A percentile compares a stretch with the other conserved stretches of the same genome.
These are phyloP conservation scores for Parauchenoglanis ngamensis DNA, from an alignment of 2,797 vertebrate species.

Conservation along the genomic window DNA sequence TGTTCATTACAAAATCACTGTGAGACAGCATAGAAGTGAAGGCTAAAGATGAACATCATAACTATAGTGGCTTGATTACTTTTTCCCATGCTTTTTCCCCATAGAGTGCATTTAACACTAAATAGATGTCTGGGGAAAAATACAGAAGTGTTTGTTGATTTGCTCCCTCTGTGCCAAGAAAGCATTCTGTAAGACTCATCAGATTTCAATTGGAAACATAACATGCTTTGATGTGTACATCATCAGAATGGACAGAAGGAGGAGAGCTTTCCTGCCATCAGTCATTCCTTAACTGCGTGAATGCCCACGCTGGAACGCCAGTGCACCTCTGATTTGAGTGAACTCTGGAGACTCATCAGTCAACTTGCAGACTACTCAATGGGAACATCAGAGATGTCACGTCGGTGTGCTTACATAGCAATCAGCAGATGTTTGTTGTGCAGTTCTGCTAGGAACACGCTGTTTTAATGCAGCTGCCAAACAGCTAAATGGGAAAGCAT, in stretches of 20 bases:
- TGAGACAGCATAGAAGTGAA: slow-evolving; percentile 23
- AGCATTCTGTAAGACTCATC: background rate
- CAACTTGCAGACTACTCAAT: slow-evolving; percentile 1
- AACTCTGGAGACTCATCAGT: slow-evolving; percentile 41
- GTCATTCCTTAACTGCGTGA: background rate
- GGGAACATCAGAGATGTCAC: background rate
- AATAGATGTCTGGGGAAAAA: slow-evolving; percentile 1
- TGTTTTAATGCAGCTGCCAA: slow-evolving; percentile 11
- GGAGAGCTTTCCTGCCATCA: slow-evolving; percentile 30
- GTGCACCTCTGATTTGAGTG: slow-evolving; percentile 30
- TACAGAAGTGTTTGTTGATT: background rate
- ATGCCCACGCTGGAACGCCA: background rate
- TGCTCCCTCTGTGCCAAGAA: background rate
- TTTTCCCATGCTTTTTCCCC: background rate
- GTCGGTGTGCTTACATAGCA: background rate
- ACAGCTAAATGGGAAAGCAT: background rate
- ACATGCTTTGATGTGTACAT: slow-evolving; percentile 11
- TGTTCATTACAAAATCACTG: slow-evolving; percentile 40
- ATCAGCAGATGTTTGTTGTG: slow-evolving; percentile 19
- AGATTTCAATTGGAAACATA: background rate
- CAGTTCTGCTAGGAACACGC: background rate
- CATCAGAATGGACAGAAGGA: slow-evolving; percentile 1
- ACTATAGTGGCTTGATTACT: background rate
- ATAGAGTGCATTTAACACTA: slow-evolving; percentile 18
- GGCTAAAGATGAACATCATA: background rate